phyloP scores from a whole-genome alignment of 2,113 vertebrate genomes.

The Semicossyphus pulcher region DNA sequence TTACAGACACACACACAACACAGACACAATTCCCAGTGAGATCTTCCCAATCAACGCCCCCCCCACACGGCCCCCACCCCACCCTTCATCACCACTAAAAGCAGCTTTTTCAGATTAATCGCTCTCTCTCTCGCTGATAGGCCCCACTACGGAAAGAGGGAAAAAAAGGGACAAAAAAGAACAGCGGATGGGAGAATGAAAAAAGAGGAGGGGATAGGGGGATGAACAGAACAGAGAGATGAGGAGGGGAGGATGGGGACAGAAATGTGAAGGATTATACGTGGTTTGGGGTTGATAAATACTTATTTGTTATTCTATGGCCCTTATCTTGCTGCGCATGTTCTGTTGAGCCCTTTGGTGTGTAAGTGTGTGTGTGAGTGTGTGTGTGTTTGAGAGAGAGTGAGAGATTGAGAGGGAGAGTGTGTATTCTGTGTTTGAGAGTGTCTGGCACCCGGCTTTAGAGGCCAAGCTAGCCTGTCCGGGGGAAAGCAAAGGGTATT shows the following conservation, averaged over 20 bases:
- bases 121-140: slow-evolving; percentile 67
- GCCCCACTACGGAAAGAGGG: slow-evolving; percentile 55
- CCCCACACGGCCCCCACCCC: slow-evolving; percentile 22
- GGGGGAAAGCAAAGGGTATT: slow-evolving; percentile 59
- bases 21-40: slow-evolving; percentile 77
- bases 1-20: slow-evolving; percentile 13
- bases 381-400: slow-evolving; percentile 21
- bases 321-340: slow-evolving; percentile 81
- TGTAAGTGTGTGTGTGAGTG: slow-evolving; percentile 14
- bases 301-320: slow-evolving; percentile 81
- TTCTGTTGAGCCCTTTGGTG: slow-evolving; percentile 70
- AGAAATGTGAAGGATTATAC: slow-evolving; percentile 80
- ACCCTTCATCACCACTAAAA: slow-evolving; percentile 72
- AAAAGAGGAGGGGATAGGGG: slow-evolving; percentile 41
- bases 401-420: neutral
- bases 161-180: slow-evolving; percentile 55
- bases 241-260: slow-evolving; percentile 49
- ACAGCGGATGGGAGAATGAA: slow-evolving; percentile 47
- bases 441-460: slow-evolving; percentile 51
- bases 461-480: slow-evolving; percentile 53
- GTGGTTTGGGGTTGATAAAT: slow-evolving; percentile 83
- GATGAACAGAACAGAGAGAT: slow-evolving; percentile 55
- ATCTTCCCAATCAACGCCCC: slow-evolving; percentile 76
- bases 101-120: slow-evolving; percentile 84
- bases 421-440: slow-evolving; percentile 1